These are phyloP conservation scores for Euglossa dilemma DNA, from an alignment of 1,140 invertebrate species.

Conservation along the genomic window DNA sequence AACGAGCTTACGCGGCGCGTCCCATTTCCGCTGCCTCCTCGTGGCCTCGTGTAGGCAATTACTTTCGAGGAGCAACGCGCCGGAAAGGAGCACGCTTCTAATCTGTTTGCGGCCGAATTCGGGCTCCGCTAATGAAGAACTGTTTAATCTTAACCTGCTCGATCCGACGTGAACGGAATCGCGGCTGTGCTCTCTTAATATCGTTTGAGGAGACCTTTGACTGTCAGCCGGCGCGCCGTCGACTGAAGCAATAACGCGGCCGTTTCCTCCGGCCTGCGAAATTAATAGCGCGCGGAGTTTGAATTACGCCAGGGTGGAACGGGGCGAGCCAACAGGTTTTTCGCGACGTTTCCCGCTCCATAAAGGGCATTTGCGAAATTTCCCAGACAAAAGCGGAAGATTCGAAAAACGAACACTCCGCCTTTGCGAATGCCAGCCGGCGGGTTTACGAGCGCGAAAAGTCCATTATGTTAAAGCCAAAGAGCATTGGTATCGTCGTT, in stretches of 20 bases:
- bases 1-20: constrained; percentile 59
- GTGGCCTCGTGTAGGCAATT: constrained; percentile 56
- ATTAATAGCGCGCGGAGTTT: constrained; percentile 16
- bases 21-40: constrained; percentile 59
- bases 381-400: background rate
- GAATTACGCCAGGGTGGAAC: background rate
- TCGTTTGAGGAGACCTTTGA: background rate
- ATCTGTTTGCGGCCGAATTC: constrained; percentile 68
- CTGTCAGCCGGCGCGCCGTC: background rate
- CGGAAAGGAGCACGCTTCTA: constrained; percentile 53
- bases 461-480: too few relatives aligned
- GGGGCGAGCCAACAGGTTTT: background rate
- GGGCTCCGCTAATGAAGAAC: constrained; percentile 58
- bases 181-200: constrained; percentile 2
- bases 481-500: too few relatives aligned
- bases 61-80: constrained; percentile 44
- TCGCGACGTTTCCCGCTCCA: background rate
- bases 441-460: background rate
- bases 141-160: constrained; percentile 63
- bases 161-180: constrained; percentile 21
- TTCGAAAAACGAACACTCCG: background rate
- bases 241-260: background rate
- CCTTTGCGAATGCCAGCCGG: background rate
- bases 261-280: too few relatives aligned
- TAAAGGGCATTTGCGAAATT: background rate